Conservation (phyloP, 2,797 vertebrate species). For the Spea hammondii region DNA sequence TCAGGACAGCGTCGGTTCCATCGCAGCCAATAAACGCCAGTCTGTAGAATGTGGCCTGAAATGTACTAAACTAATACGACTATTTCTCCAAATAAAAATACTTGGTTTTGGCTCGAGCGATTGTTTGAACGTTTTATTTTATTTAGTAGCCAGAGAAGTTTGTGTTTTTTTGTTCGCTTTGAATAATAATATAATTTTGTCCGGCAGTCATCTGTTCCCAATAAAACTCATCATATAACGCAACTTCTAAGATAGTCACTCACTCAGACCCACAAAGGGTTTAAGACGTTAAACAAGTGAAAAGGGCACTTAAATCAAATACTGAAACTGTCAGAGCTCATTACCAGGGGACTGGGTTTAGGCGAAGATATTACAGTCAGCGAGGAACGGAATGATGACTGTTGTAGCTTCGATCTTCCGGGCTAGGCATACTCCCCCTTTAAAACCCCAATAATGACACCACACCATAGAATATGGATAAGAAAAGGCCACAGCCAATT, state of each 20-base stretch:
- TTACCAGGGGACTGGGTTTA: background rate
- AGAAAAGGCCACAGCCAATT: too few relatives aligned
- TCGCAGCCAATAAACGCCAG: too few relatives aligned
- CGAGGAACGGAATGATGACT: background rate
- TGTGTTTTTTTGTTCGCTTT: constrained; percentile 26
- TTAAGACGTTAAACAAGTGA: background rate
- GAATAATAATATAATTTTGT: constrained; percentile 36
- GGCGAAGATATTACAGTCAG: background rate
- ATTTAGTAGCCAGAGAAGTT: constrained; percentile 7
- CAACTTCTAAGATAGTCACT: constrained; percentile 2
- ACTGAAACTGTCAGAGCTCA: background rate
- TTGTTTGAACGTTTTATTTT: constrained; percentile 20
- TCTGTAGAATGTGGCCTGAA: too few relatives aligned
- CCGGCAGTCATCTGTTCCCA: constrained; percentile 40
- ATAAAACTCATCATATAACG: constrained; percentile 20
- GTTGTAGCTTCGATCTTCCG: too few relatives aligned
- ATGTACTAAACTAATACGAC: too few relatives aligned
- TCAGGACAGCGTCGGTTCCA: too few relatives aligned
- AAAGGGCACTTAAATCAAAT: background rate
- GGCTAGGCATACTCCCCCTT: too few relatives aligned
- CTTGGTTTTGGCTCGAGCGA: constrained; percentile 28
- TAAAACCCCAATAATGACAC: too few relatives aligned
- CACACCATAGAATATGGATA: too few relatives aligned
- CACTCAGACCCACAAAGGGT: background rate
- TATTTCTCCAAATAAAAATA: too few relatives aligned